Conservation (phyloP, 2,113 vertebrate genomes). For the Podilymbus podiceps region DNA sequence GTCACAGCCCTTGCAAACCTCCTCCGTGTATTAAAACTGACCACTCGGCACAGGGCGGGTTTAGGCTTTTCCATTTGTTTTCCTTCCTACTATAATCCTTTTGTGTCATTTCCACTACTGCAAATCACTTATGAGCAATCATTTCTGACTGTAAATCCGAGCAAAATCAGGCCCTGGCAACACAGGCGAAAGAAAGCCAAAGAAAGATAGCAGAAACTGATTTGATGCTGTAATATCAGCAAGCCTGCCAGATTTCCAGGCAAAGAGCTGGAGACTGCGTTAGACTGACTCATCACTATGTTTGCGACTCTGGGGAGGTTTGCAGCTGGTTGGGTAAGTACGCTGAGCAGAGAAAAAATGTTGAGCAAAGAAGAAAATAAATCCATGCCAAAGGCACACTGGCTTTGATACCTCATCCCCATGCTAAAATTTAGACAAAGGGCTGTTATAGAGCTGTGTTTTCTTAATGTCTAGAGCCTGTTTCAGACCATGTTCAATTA, state of each 20-base stretch:
- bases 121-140: not conserved
- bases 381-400: not conserved
- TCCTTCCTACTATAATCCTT: not conserved
- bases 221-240: not conserved
- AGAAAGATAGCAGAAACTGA: not conserved
- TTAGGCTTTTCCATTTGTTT: not conserved
- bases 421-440: slow-evolving; percentile 52
- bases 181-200: not conserved
- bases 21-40: not conserved
- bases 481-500: not conserved
- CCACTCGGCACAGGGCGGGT: not conserved
- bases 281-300: slow-evolving; percentile 36
- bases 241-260: not conserved
- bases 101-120: not conserved
- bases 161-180: not conserved
- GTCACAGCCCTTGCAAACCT: not conserved
- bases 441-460: not conserved
- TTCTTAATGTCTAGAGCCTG: not conserved
- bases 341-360: not conserved
- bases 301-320: not conserved
- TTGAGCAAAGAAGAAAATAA: slow-evolving; percentile 31
- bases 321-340: slow-evolving; percentile 36
- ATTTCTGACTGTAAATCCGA: not conserved
- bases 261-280: not conserved
- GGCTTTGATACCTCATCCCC: slow-evolving; percentile 38